Evolutionary conservation across 2,113 vertebrate species (phyloP).

Genomic region (Cromileptes altivelis): DNA sequence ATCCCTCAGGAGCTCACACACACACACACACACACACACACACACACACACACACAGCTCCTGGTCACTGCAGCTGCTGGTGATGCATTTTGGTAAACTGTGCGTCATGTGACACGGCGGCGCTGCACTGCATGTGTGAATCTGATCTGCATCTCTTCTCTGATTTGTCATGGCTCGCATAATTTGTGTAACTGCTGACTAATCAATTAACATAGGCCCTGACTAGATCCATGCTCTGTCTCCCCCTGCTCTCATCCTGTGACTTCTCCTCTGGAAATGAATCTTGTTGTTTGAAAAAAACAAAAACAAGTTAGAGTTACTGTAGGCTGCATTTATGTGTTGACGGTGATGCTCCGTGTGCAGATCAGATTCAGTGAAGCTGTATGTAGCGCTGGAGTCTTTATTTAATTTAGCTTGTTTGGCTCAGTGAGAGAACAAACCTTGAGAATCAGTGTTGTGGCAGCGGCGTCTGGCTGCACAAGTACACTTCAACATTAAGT

Average conservation of each 20-base stretch:
- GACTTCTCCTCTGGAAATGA: slow-evolving; percentile 7
- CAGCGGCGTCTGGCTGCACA: no score
- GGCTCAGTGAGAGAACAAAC: neutral
- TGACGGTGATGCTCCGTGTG: neutral
- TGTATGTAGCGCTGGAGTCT: neutral
- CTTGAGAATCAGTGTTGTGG: neutral
- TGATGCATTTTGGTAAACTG: slow-evolving; percentile 27
- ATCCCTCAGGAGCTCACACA: neutral
- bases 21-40: no score
- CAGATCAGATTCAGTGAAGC: neutral
- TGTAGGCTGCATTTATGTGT: neutral
- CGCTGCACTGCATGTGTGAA: slow-evolving; percentile 53
- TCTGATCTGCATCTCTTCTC: slow-evolving; percentile 43
- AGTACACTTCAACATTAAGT: neutral
- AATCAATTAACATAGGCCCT: slow-evolving; percentile 75
- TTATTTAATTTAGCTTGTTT: neutral
- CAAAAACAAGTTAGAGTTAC: neutral
- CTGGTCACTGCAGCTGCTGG: slow-evolving; percentile 25
- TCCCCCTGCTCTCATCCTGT: slow-evolving; percentile 36
- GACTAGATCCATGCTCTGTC: slow-evolving; percentile 47
- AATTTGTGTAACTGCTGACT: slow-evolving; percentile 70
- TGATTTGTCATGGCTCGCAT: slow-evolving; percentile 49
- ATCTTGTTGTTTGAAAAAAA: neutral
- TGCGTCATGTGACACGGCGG: neutral
- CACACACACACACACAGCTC: neutral